phyloP scores from a whole-genome alignment of 1,140 invertebrate genomes.

The Lasioglossum albipes region DNA sequence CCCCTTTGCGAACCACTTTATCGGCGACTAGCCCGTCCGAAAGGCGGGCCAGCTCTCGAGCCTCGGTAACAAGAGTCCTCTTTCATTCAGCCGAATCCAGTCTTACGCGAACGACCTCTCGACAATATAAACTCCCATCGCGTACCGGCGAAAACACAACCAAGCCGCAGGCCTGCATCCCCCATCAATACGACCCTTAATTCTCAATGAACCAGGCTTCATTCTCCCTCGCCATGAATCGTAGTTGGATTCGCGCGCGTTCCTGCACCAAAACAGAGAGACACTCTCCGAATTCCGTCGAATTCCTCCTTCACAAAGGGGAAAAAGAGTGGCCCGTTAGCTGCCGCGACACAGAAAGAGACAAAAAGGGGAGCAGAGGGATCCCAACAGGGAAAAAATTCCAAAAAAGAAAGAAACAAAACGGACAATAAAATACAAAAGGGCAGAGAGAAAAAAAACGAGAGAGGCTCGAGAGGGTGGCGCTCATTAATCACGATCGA shows the following conservation, averaged over 20 bases:
- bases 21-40: not conserved
- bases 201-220: not conserved
- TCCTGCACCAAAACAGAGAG: too few species aligned
- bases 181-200: not conserved
- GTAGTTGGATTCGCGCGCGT: not conserved
- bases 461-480: not conserved
- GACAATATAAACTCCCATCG: not conserved
- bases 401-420: too few species aligned
- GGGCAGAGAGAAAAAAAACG: not conserved
- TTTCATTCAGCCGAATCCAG: not conserved
- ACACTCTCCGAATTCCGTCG: conserved; percentile 3
- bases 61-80: not conserved
- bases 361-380: too few species aligned
- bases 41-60: not conserved
- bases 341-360: too few species aligned
- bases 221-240: conserved; percentile 7
- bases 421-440: conserved; percentile 15
- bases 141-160: not conserved
- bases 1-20: not conserved
- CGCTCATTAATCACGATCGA: conserved; percentile 28
- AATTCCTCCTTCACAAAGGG: not conserved
- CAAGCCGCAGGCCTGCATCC: not conserved
- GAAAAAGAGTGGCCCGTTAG: not conserved
- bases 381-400: too few species aligned
- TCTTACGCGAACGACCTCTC: not conserved